phyloP scores from a whole-genome alignment of 2,888 invertebrate species.

The Zhuqinia jingwanae region DNA sequence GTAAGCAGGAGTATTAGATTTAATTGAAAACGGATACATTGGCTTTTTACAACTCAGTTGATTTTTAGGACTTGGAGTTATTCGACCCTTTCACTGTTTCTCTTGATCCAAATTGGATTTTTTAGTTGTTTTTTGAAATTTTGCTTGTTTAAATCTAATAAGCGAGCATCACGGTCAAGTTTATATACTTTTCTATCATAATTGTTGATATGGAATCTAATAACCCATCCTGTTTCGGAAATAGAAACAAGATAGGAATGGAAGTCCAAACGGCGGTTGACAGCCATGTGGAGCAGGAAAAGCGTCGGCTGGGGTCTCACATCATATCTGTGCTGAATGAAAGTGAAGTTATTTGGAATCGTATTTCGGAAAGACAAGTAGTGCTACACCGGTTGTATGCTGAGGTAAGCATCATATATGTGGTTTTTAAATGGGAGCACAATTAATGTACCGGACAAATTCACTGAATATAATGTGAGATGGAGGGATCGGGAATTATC shows the following conservation, averaged over 20 bases:
- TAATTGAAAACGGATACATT: too few species aligned
- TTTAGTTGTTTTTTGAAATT: neutral
- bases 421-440: constrained; percentile 48
- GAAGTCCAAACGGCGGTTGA: neutral
- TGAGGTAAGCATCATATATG: constrained; percentile 35
- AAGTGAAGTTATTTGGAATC: constrained; percentile 45
- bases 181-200: too few species aligned
- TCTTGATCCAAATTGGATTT: neutral
- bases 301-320: neutral
- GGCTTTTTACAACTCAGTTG: neutral
- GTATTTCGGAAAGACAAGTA: constrained; percentile 21
- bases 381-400: constrained; percentile 16
- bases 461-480: constrained; percentile 53
- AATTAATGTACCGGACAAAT: constrained; percentile 55
- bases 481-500: constrained; percentile 43
- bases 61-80: neutral
- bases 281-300: neutral
- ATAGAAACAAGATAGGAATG: too few species aligned
- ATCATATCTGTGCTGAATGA: constrained; percentile 13
- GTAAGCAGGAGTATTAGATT: too few species aligned
- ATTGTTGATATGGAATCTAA: neutral
- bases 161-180: too few species aligned
- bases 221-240: neutral
- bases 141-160: neutral
- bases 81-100: neutral